phyloP scores from a whole-genome alignment of 2,888 invertebrate genomes.

The Eristalinus sepulchralis region DNA sequence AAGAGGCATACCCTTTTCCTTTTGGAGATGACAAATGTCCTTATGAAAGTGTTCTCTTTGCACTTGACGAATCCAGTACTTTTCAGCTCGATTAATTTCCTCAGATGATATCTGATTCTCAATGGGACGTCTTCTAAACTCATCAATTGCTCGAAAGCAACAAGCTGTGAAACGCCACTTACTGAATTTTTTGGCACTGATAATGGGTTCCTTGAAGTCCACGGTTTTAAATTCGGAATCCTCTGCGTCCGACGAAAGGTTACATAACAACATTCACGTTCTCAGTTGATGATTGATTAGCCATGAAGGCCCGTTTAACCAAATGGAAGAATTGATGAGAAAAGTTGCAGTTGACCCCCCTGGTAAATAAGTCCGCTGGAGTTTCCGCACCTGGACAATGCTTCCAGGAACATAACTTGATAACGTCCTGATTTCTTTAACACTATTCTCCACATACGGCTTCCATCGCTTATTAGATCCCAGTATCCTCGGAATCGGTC shows the following conservation, averaged over 20 bases:
- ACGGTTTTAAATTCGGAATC: not conserved
- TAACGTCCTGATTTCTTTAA: constrained; percentile 9
- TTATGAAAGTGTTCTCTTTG: not conserved
- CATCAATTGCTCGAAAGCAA: constrained; percentile 5
- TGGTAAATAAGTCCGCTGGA: constrained; percentile 30
- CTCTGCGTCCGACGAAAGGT: not conserved
- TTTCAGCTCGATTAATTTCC: constrained; percentile 11
- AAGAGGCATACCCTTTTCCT: constrained; percentile 13
- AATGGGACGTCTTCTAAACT: constrained; percentile 10
- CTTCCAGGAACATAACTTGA: not conserved
- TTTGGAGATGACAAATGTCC: not conserved
- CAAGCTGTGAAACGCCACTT: constrained; percentile 10
- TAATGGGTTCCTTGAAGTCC: not conserved
- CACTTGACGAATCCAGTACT: constrained; percentile 2
- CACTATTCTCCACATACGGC: constrained; percentile 19
- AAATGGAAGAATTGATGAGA: not conserved
- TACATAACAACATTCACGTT: not conserved
- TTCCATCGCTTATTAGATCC: constrained; percentile 18
- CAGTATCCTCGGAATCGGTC: constrained; percentile 4
- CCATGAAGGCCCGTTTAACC: constrained; percentile 27
- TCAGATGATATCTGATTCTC: constrained; percentile 3
- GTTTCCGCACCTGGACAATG: constrained; percentile 15
- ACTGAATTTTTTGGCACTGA: constrained; percentile 6
- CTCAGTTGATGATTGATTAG: not conserved
- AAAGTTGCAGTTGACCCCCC: constrained; percentile 25